These are phyloP conservation scores for Didymodactylos carnosus DNA, from an alignment of 2,888 invertebrate genomes.

Conservation along the genomic window DNA sequence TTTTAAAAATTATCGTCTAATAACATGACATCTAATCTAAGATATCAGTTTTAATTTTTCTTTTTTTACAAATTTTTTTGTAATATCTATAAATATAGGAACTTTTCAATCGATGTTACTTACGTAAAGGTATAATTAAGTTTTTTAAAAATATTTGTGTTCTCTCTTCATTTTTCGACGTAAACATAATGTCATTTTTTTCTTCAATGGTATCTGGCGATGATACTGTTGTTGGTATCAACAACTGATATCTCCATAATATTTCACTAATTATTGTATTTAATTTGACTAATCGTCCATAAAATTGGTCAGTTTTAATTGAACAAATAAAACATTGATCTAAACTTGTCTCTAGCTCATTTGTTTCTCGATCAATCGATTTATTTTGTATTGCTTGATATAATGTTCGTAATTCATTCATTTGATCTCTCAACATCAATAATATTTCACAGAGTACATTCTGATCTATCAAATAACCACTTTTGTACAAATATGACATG, in stretches of 20 bases:
- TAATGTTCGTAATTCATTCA: neutral
- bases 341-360: neutral
- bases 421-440: neutral
- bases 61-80: too few species aligned
- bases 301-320: constrained; percentile 27
- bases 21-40: too few species aligned
- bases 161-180: too few species aligned
- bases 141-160: too few species aligned
- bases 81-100: too few species aligned
- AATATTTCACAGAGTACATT: neutral
- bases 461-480: neutral
- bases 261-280: constrained; percentile 45
- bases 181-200: too few species aligned
- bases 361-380: neutral
- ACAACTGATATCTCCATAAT: constrained; percentile 51
- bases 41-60: too few species aligned
- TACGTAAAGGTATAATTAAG: neutral
- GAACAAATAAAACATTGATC: constrained; percentile 29
- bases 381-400: neutral
- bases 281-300: constrained; percentile 17
- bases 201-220: constrained; percentile 55
- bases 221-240: constrained; percentile 53
- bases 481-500: neutral
- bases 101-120: too few species aligned
- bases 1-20: too few species aligned